These are phyloP conservation scores for Rotaria sp. DNA, from an alignment of 2,888 invertebrate genomes.

Conservation along the genomic window DNA sequence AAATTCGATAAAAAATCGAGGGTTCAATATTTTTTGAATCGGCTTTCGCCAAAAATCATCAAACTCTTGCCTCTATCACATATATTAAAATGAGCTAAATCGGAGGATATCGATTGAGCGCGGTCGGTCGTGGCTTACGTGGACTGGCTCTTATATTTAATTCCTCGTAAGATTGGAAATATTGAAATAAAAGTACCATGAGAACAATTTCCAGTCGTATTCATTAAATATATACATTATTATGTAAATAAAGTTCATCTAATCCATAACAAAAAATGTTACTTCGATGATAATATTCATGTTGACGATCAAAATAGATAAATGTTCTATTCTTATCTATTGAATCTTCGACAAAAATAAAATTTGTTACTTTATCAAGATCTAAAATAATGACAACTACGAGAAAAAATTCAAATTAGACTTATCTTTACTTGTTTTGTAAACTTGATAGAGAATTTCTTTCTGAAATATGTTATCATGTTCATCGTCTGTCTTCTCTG, in stretches of 20 bases:
- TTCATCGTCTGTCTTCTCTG: background rate
- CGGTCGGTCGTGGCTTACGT: no score
- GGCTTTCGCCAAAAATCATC: no score
- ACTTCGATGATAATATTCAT: background rate
- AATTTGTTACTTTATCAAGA: background rate
- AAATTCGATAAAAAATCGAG: no score
- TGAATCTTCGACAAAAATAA: background rate
- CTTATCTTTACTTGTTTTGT: background rate
- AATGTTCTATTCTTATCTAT: no score
- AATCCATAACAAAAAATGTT: background rate
- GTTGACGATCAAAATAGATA: background rate
- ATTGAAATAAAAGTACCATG: background rate
- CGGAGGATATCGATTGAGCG: no score
- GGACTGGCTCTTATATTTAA: no score
- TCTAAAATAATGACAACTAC: background rate
- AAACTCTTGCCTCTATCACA: no score
- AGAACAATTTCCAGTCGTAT: background rate
- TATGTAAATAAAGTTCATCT: background rate
- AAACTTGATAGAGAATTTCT: background rate
- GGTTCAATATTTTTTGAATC: no score
- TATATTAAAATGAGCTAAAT: no score
- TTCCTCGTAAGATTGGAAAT: background rate
- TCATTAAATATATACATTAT: background rate
- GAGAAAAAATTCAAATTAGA: no score
- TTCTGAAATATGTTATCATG: no score